Percentiles rank a stretch among this genome's conserved stretches.
Evolutionary conservation across 2,888 invertebrate species (phyloP).

Genomic region (Cancer borealis): DNA sequence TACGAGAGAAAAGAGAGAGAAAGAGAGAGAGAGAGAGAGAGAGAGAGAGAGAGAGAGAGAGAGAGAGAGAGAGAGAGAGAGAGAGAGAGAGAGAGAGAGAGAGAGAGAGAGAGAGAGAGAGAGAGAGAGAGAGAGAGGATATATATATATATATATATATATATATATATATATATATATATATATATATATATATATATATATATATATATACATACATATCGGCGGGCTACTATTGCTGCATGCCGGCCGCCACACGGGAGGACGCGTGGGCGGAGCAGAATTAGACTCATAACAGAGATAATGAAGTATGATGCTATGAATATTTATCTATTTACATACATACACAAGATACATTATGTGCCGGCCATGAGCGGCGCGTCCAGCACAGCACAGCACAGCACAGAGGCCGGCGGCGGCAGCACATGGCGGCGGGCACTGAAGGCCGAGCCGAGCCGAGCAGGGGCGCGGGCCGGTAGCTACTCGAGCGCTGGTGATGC

Average conservation of each 20-base stretch:
- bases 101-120: not conserved
- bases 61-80: conserved; percentile 67
- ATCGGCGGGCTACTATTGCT: conserved; percentile 43
- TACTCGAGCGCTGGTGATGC: not conserved
- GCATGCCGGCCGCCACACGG: not conserved
- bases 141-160: no score
- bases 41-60: conserved; percentile 70
- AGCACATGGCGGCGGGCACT: not conserved
- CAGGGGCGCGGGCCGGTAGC: not conserved
- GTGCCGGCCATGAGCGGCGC: not conserved
- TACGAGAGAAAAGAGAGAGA: conserved; percentile 53
- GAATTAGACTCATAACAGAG: conserved; percentile 23
- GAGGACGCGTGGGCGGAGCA: not conserved
- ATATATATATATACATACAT: no score
- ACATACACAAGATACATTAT: conserved; percentile 7
- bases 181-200: no score
- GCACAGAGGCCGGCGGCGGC: not conserved
- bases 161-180: no score
- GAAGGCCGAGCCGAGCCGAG: not conserved
- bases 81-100: conserved; percentile 28
- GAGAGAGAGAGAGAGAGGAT: no score
- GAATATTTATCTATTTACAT: conserved; percentile 1
- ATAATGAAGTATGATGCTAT: conserved; percentile 28
- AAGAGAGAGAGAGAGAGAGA: conserved; percentile 67
- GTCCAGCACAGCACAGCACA: not conserved